Evolutionary conservation across 2,888 invertebrate species (phyloP).

Genomic region (Apotomis capreana): DNA sequence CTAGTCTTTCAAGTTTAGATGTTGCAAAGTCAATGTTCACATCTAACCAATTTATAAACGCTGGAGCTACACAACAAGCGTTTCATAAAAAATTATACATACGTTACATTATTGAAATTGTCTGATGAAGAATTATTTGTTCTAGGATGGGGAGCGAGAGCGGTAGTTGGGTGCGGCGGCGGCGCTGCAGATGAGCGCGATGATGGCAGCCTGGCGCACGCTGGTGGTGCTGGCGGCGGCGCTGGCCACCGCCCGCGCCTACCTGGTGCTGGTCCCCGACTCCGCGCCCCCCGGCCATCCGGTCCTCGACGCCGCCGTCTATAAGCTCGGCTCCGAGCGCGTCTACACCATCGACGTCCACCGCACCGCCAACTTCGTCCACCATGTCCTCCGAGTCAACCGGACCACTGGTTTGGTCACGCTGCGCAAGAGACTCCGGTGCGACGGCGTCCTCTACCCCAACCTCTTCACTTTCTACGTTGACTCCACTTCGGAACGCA

Average conservation of each 20-base stretch:
- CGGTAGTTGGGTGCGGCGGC: constrained; percentile 68
- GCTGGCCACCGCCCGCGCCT: constrained; percentile 69
- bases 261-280: constrained; percentile 85
- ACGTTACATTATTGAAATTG: neutral
- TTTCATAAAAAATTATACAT: neutral
- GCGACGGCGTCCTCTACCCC: constrained; percentile 92
- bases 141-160: constrained; percentile 59
- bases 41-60: no score
- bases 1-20: no score
- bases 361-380: constrained; percentile 92
- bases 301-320: constrained; percentile 91
- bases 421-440: constrained; percentile 88
- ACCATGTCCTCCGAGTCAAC: constrained; percentile 89
- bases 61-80: no score
- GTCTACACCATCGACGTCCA: constrained; percentile 91
- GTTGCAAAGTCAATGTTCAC: no score
- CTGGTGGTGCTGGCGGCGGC: constrained; percentile 63
- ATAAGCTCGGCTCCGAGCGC: constrained; percentile 90
- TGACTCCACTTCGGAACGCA: constrained; percentile 91
- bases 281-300: constrained; percentile 85
- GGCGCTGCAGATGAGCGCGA: constrained; percentile 73
- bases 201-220: constrained; percentile 59
- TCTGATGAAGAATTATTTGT: constrained; percentile 17
- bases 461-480: constrained; percentile 93
- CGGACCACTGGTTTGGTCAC: constrained; percentile 89